These are phyloP conservation scores for Atherix ibis DNA, from an alignment of 2,888 invertebrate genomes.

Conservation along the genomic window DNA sequence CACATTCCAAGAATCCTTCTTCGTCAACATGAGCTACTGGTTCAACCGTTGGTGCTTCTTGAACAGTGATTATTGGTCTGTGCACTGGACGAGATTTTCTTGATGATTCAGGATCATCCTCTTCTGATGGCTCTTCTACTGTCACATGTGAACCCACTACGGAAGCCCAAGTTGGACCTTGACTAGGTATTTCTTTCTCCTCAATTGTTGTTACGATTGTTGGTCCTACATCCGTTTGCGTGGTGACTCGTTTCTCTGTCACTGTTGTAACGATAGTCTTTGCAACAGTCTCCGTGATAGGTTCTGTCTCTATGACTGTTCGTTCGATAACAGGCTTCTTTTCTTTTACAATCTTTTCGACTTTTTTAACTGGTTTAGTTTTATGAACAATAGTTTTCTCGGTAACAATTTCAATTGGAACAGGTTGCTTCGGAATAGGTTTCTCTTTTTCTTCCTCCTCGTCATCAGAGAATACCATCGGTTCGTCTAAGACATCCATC, in stretches of 20 bases:
- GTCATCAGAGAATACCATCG: constrained; percentile 24
- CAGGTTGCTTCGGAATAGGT: no score
- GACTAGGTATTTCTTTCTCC: constrained; percentile 1
- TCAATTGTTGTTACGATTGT: not conserved
- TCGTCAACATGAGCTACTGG: constrained; percentile 20
- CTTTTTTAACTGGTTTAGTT: no score
- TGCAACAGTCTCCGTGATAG: no score
- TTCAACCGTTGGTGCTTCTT: constrained; percentile 17
- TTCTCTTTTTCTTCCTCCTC: constrained; percentile 17
- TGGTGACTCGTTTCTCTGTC: no score
- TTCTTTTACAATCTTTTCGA: no score
- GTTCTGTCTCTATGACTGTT: no score
- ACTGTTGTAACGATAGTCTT: no score
- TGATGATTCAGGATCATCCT: not conserved
- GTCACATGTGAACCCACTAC: constrained; percentile 14
- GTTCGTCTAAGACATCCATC: constrained; percentile 21
- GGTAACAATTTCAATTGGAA: no score
- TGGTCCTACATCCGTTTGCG: no score
- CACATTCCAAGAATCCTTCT: constrained; percentile 35
- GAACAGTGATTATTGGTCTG: constrained; percentile 17
- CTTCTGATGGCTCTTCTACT: not conserved
- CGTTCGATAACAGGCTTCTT: no score
- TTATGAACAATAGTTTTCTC: no score
- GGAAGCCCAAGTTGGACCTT: constrained; percentile 18
- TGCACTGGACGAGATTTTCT: constrained; percentile 17